Conservation (phyloP, 2,888 invertebrate genomes). For the Syritta pipiens region DNA sequence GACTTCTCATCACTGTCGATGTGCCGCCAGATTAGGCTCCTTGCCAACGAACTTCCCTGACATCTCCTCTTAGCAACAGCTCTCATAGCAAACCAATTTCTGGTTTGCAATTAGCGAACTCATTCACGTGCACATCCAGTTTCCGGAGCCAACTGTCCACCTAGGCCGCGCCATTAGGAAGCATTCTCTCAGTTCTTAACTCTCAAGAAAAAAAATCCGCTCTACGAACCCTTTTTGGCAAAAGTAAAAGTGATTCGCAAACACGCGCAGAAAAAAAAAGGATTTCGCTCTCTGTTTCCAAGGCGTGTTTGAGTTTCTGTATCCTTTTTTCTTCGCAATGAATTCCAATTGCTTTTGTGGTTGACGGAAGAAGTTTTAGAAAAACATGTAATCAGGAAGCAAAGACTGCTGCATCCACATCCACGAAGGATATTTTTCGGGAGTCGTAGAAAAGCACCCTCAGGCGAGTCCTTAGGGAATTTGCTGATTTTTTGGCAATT, state of each 20-base stretch:
- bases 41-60: too few species aligned
- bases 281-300: conserved; percentile 9
- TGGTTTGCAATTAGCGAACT: conserved; percentile 31
- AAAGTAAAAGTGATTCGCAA: conserved; percentile 15
- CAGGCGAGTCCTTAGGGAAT: not conserved
- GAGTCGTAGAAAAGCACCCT: not conserved
- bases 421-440: not conserved
- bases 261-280: not conserved
- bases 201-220: not conserved
- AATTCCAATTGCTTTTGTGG: conserved; percentile 49
- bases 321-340: too few species aligned
- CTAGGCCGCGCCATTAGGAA: too few species aligned
- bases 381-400: conserved; percentile 15
- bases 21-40: too few species aligned
- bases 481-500: not conserved
- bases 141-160: not conserved
- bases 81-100: too few species aligned
- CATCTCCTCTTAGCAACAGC: too few species aligned
- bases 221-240: conserved; percentile 8
- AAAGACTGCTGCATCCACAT: not conserved
- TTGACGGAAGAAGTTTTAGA: conserved; percentile 7
- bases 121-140: conserved; percentile 15
- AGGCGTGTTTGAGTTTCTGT: conserved; percentile 38
- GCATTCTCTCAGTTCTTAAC: not conserved
- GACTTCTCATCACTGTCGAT: too few species aligned